Evolutionary conservation across 2,797 vertebrate genomes (phyloP).

Genomic region (Clamator glandarius): DNA sequence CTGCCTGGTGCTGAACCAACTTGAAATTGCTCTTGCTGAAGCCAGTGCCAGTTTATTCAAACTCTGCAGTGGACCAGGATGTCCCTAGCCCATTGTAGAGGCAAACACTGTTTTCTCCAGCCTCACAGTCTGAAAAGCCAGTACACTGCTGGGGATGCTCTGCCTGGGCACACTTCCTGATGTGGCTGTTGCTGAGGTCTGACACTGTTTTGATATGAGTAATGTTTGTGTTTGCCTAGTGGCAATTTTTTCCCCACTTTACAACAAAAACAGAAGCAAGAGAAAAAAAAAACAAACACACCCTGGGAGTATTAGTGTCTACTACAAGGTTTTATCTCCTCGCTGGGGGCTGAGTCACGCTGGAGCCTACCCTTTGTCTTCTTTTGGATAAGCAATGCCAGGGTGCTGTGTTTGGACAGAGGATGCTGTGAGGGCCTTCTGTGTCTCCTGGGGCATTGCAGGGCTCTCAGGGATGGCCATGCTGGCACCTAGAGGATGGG

Average conservation of each 20-base stretch:
- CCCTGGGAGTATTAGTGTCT: background rate
- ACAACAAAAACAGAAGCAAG: background rate
- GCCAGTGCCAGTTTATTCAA: accelerated
- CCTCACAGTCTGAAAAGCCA: accelerated
- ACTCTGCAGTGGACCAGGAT: background rate
- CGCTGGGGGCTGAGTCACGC: accelerated
- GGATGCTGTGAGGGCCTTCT: background rate
- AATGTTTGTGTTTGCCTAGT: background rate
- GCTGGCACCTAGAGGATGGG: background rate
- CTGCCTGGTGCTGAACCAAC: accelerated
- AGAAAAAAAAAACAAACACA: background rate
- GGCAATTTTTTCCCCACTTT: background rate
- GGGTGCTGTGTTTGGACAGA: accelerated
- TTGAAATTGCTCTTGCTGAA: background rate
- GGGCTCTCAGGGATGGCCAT: accelerated
- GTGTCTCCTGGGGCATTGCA: accelerated
- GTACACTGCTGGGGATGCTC: background rate
- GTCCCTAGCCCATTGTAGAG: background rate
- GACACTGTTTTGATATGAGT: background rate
- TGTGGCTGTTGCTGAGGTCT: background rate
- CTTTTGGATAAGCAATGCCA: background rate
- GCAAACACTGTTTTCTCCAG: background rate
- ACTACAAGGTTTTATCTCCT: background rate
- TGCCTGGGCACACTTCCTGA: background rate
- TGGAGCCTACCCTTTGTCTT: background rate